Conservation (phyloP, 2,113 vertebrate genomes). For the Tachysurus fulvidraco region DNA sequence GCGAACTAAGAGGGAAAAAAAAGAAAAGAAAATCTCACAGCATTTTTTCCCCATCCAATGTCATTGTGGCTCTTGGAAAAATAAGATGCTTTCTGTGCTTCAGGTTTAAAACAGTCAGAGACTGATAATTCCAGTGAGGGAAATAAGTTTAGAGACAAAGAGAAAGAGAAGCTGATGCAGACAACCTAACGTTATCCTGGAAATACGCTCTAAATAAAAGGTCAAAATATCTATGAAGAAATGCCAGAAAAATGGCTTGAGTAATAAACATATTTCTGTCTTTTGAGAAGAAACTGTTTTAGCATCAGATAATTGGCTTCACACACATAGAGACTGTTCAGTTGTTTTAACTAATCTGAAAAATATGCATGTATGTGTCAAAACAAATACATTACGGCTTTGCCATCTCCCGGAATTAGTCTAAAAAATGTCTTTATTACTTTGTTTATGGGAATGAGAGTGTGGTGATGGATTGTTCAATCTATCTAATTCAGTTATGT, state of each 20-base stretch:
- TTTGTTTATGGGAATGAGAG: constrained; percentile 59
- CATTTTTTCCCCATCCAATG: neutral
- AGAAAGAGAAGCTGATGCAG: neutral
- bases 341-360: constrained; percentile 30
- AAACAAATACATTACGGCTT: constrained; percentile 42
- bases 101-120: constrained; percentile 12
- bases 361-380: constrained; percentile 49
- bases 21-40: neutral
- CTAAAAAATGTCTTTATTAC: constrained; percentile 58
- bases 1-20: neutral
- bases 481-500: constrained; percentile 66
- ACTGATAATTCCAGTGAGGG: constrained; percentile 18
- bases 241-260: neutral
- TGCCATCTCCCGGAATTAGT: constrained; percentile 49
- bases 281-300: neutral
- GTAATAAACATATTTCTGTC: neutral
- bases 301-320: constrained; percentile 8
- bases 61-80: neutral
- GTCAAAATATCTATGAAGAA: neutral
- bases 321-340: neutral
- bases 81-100: neutral
- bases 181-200: neutral
- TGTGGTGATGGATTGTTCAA: constrained; percentile 69
- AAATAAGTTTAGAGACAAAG: neutral
- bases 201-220: constrained; percentile 9